These are phyloP conservation scores for Hirtodrosophila trivittata DNA, from an alignment of 2,888 invertebrate genomes.

Conservation along the genomic window DNA sequence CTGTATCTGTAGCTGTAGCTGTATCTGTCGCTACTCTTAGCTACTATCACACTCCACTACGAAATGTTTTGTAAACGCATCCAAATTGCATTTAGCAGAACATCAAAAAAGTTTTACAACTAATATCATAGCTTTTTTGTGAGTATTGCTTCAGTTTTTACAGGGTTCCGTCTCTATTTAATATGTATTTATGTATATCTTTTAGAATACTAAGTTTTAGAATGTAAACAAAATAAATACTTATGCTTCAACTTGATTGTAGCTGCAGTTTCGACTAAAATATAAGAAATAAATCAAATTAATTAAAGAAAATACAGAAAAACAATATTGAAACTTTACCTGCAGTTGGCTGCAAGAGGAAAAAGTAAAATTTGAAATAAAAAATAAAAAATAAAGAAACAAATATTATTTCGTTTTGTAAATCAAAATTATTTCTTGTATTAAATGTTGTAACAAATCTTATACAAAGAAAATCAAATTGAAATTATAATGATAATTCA, in stretches of 20 bases:
- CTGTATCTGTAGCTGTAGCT: slow-evolving; percentile 2
- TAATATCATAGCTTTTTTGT: slow-evolving; percentile 83
- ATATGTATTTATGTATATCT: slow-evolving; percentile 19
- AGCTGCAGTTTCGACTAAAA: slow-evolving; percentile 33
- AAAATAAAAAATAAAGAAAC: slow-evolving; percentile 18
- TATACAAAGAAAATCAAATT: slow-evolving; percentile 28
- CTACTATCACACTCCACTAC: slow-evolving; percentile 76
- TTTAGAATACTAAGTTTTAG: slow-evolving; percentile 10
- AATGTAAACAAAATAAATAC: slow-evolving; percentile 17
- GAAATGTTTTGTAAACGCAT: slow-evolving; percentile 64
- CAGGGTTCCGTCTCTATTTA: slow-evolving; percentile 63
- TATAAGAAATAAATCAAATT: too few species aligned
- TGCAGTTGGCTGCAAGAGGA: slow-evolving; percentile 14
- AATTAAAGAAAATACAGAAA: neutral
- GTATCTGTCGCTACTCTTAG: slow-evolving; percentile 58
- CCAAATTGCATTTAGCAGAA: slow-evolving; percentile 38
- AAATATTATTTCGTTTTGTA: slow-evolving; percentile 17
- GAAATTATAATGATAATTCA: slow-evolving; percentile 16
- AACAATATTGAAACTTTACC: neutral
- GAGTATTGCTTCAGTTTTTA: slow-evolving; percentile 81
- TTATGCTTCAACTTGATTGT: slow-evolving; percentile 58
- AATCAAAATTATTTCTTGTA: slow-evolving; percentile 45
- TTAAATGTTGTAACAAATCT: slow-evolving; percentile 57
- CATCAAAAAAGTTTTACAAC: slow-evolving; percentile 61
- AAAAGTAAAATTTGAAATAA: neutral